Evolutionary conservation across 2,113 vertebrate species (phyloP).

Genomic region (Notarius lentiginosus): DNA sequence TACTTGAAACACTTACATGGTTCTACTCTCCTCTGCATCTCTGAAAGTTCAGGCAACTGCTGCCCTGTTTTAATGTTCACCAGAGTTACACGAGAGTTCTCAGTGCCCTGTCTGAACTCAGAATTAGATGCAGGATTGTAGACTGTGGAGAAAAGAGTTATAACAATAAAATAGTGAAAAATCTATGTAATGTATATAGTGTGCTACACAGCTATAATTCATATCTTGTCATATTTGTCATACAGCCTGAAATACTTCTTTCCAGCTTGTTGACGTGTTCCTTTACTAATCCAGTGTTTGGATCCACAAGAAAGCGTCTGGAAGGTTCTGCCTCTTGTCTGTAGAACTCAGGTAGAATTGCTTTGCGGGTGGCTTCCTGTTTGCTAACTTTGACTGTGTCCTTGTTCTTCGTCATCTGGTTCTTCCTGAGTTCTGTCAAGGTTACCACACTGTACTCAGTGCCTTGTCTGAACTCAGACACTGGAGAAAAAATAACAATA

Average conservation of each 20-base stretch:
- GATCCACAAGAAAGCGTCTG: conserved; percentile 57
- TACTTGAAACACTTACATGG: conserved; percentile 17
- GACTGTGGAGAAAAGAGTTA: background rate
- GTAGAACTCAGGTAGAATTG: background rate
- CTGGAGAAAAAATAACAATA: background rate
- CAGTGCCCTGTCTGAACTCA: conserved; percentile 61
- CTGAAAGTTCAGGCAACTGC: background rate
- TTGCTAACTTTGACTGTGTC: background rate
- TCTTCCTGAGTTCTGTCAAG: conserved; percentile 43
- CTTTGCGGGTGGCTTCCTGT: conserved; percentile 3
- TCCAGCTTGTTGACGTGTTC: conserved; percentile 49
- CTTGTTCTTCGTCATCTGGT: background rate
- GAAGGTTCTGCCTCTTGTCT: conserved; percentile 64
- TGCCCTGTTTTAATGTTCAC: conserved; percentile 47
- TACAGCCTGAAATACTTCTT: conserved; percentile 41
- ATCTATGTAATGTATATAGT: background rate
- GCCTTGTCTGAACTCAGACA: conserved; percentile 34
- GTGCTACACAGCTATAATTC: background rate
- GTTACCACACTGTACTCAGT: background rate
- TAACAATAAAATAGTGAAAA: background rate
- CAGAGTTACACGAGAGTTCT: conserved; percentile 50
- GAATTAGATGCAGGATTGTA: conserved; percentile 37
- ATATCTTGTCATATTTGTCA: background rate
- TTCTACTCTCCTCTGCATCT: conserved; percentile 46
- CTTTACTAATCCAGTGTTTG: conserved; percentile 53